Evolutionary conservation across 2,888 invertebrate genomes (phyloP).

Genomic region (Oxytorus armatus): DNA sequence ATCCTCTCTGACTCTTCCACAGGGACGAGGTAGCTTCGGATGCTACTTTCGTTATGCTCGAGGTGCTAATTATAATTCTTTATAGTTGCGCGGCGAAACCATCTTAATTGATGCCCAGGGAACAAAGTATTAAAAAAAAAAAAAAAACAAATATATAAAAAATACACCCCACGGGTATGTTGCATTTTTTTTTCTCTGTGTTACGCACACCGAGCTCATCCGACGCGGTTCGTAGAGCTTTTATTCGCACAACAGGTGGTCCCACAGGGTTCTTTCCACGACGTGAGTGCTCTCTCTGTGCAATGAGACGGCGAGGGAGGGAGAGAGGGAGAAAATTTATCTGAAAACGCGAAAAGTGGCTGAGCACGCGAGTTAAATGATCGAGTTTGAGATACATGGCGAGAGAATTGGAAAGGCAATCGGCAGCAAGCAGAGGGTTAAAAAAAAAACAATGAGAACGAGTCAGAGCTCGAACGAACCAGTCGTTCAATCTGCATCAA

Average conservation of each 20-base stretch:
- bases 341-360: conserved; percentile 43
- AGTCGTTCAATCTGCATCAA: conserved; percentile 59
- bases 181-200: conserved; percentile 22
- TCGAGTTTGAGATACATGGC: conserved; percentile 30
- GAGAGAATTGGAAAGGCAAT: conserved; percentile 40
- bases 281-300: conserved; percentile 62
- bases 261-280: conserved; percentile 55
- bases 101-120: conserved; percentile 45
- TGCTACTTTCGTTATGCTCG: conserved; percentile 42
- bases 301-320: conserved; percentile 2
- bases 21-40: conserved; percentile 9
- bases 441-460: conserved; percentile 23
- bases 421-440: conserved; percentile 22
- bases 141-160: conserved; percentile 22
- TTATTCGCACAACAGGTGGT: conserved; percentile 68
- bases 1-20: neutral
- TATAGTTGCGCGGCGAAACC: conserved; percentile 33
- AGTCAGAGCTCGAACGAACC: conserved; percentile 36
- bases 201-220: conserved; percentile 48
- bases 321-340: conserved; percentile 9
- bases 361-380: conserved; percentile 30
- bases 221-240: conserved; percentile 55
- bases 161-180: neutral
- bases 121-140: neutral
- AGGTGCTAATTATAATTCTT: conserved; percentile 63